A percentile compares a stretch with the other conserved stretches of the same genome.
These are phyloP conservation scores for Pseudomyrmex dendroicus DNA, from an alignment of 1,140 invertebrate species.

Conservation along the genomic window DNA sequence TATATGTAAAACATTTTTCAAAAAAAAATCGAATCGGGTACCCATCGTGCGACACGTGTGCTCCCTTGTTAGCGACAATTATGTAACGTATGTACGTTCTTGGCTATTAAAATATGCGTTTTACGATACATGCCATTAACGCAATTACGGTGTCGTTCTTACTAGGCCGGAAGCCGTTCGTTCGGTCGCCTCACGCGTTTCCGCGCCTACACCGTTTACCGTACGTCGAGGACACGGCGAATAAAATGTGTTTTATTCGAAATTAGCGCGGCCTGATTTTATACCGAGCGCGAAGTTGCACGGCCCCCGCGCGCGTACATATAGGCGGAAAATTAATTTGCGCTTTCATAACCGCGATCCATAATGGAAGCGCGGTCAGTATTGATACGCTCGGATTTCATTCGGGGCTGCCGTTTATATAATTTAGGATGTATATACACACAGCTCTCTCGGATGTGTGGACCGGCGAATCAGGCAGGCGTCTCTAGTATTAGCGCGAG, in stretches of 20 bases:
- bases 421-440: constrained; percentile 26
- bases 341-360: constrained; percentile 47
- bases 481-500: background rate
- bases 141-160: constrained; percentile 44
- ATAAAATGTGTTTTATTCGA: constrained; percentile 55
- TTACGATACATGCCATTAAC: constrained; percentile 56
- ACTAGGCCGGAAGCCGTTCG: constrained; percentile 36
- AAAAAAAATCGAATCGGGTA: no score
- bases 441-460: background rate
- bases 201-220: background rate
- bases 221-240: background rate
- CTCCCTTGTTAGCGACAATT: no score
- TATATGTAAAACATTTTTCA: background rate
- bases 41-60: no score
- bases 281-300: constrained; percentile 28
- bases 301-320: background rate
- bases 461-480: background rate
- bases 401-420: constrained; percentile 29
- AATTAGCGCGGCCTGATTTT: constrained; percentile 55
- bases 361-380: constrained; percentile 46
- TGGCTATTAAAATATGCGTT: constrained; percentile 40
- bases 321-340: constrained; percentile 48
- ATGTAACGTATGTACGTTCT: background rate
- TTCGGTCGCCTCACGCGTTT: constrained; percentile 11
- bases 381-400: constrained; percentile 36